Percentiles rank a stretch among this genome's conserved stretches.
Evolutionary conservation across 2,888 invertebrate genomes (phyloP).

Genomic region (Notodromas monacha): DNA sequence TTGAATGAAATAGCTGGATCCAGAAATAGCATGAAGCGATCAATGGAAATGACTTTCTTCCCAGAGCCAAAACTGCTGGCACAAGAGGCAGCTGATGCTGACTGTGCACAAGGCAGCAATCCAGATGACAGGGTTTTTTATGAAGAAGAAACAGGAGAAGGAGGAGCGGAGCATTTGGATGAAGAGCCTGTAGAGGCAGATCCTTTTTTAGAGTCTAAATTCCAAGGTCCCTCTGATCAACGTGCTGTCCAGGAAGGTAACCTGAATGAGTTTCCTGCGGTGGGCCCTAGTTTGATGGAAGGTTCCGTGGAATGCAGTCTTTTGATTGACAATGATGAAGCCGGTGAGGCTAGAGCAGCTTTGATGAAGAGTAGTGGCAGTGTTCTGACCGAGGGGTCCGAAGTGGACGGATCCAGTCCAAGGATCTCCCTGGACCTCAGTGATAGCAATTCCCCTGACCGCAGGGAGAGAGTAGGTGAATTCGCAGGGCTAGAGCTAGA

Average conservation of each 20-base stretch:
- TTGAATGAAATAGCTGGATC: neutral
- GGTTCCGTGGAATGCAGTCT: too few species aligned
- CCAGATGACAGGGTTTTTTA: neutral
- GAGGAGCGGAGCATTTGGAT: too few species aligned
- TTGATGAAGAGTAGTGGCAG: neutral
- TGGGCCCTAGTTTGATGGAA: too few species aligned
- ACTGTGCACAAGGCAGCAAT: neutral
- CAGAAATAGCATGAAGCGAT: conserved; percentile 34
- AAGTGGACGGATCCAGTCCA: too few species aligned
- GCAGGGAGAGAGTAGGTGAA: too few species aligned
- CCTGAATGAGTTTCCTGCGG: too few species aligned
- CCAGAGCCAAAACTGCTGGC: conserved; percentile 19
- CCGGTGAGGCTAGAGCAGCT: neutral
- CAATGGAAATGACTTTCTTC: conserved; percentile 60
- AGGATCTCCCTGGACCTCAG: too few species aligned
- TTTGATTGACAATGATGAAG: too few species aligned
- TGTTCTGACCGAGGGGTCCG: neutral
- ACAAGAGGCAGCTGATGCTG: conserved; percentile 17
- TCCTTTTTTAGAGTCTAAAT: neutral
- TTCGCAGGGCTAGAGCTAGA: too few species aligned
- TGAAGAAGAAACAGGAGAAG: too few species aligned
- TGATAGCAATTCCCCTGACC: too few species aligned
- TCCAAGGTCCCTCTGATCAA: conserved; percentile 9
- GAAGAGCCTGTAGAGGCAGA: neutral
- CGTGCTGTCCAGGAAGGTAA: neutral